These are phyloP conservation scores for Pogonomyrmex californicus DNA, from an alignment of 1,140 invertebrate genomes.

Conservation along the genomic window DNA sequence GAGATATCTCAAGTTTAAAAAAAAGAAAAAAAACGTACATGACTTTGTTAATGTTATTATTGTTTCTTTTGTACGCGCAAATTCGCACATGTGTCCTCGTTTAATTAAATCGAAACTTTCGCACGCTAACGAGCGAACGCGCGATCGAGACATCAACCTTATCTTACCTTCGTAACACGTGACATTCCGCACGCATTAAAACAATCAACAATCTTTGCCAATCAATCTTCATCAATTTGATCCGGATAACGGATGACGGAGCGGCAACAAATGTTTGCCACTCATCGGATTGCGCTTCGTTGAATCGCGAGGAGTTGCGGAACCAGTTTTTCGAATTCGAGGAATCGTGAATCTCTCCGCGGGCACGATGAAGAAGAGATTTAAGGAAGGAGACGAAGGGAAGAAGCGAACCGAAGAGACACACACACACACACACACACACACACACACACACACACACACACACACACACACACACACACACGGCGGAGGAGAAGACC, in stretches of 20 bases:
- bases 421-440: background rate
- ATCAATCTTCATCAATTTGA: constrained; percentile 51
- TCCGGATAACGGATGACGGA: constrained; percentile 27
- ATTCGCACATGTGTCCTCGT: background rate
- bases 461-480: no score
- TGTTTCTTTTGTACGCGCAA: background rate
- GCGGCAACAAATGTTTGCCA: constrained; percentile 56
- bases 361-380: constrained; percentile 61
- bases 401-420: constrained; percentile 40
- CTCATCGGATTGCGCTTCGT: constrained; percentile 60
- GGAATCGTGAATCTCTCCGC: constrained; percentile 53
- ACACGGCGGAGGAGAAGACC: constrained; percentile 53
- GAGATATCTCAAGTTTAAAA: background rate
- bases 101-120: constrained; percentile 36
- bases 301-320: constrained; percentile 67
- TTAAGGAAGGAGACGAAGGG: constrained; percentile 12
- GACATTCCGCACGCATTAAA: constrained; percentile 5
- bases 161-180: background rate
- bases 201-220: constrained; percentile 33
- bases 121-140: background rate
- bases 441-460: no score
- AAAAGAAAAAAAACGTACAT: background rate
- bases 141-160: constrained; percentile 25
- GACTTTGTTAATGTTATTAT: background rate
- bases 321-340: constrained; percentile 74